These are phyloP conservation scores for Micropoecilia bifurca DNA, from an alignment of 2,797 vertebrate species.

Conservation along the genomic window DNA sequence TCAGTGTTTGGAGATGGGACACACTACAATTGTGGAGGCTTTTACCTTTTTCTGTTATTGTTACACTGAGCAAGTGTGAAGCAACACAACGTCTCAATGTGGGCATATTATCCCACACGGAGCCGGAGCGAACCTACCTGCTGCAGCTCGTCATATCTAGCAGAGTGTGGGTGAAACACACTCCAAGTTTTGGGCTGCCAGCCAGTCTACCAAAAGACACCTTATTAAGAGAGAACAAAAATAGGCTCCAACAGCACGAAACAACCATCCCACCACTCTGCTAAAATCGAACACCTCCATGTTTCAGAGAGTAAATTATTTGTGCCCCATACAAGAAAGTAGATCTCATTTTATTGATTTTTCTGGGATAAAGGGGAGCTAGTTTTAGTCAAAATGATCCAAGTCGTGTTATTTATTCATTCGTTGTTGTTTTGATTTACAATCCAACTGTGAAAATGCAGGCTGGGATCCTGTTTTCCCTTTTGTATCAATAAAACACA, in stretches of 20 bases:
- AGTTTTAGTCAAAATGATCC: conserved; percentile 1
- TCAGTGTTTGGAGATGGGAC: not conserved
- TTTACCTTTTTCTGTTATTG: not conserved
- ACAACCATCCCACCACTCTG: conserved; percentile 1
- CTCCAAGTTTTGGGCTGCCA: conserved; percentile 20
- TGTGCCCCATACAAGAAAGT: not conserved
- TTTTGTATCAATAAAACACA: not conserved
- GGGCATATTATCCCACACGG: conserved; percentile 7
- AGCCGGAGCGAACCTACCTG: conserved; percentile 1
- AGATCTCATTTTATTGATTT: conserved; percentile 27
- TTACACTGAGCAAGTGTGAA: conserved; percentile 2
- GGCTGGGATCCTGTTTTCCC: not conserved
- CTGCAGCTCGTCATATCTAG: conserved; percentile 7
- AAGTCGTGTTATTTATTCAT: conserved; percentile 12
- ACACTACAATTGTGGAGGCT: not conserved
- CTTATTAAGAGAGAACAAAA: conserved; percentile 41
- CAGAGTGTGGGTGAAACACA: conserved; percentile 5
- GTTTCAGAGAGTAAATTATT: conserved; percentile 33
- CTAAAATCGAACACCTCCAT: conserved; percentile 24
- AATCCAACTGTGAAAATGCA: not conserved
- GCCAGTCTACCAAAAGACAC: conserved; percentile 32
- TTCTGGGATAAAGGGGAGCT: conserved; percentile 16
- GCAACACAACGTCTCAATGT: not conserved
- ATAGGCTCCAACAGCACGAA: conserved; percentile 18
- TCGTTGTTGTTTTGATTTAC: not conserved